A percentile compares a stretch with the other conserved stretches of the same genome.
Conservation (phyloP, 2,797 vertebrate genomes). For the Myotis pilosus region DNA sequence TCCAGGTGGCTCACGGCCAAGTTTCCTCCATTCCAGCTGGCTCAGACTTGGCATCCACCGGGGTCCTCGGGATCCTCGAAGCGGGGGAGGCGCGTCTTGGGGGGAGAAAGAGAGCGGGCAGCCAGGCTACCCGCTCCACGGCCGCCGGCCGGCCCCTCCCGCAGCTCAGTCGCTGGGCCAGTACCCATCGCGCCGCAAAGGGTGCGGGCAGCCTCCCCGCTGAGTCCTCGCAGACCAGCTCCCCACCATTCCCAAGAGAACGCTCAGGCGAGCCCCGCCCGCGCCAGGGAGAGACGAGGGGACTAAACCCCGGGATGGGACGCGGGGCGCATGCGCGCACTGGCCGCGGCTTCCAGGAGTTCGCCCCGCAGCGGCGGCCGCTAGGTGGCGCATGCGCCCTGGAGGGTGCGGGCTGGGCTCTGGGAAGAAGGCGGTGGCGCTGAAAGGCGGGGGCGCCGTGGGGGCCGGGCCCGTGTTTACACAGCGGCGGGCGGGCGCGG, state of each 20-base stretch:
- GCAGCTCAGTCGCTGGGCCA: neutral
- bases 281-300: fast-evolving
- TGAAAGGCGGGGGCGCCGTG: conserved; percentile 69
- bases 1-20: conserved; percentile 34
- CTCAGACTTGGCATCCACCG: neutral
- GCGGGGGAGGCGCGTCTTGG: neutral
- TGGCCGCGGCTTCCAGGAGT: fast-evolving
- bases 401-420: conserved; percentile 43
- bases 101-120: neutral
- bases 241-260: neutral
- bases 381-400: conserved; percentile 75
- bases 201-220: neutral
- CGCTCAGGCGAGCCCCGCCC: neutral
- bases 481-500: conserved; percentile 84
- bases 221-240: neutral
- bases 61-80: neutral
- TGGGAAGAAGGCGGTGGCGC: conserved; percentile 62
- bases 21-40: neutral
- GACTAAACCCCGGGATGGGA: too few species aligned
- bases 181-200: neutral
- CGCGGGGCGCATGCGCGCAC: conserved; percentile 43
- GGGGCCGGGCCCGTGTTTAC: conserved; percentile 87
- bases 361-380: neutral
- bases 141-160: neutral
- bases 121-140: neutral